These are phyloP conservation scores for Speoplatyrhinus poulsoni DNA, from an alignment of 2,113 vertebrate genomes.

Conservation along the genomic window DNA sequence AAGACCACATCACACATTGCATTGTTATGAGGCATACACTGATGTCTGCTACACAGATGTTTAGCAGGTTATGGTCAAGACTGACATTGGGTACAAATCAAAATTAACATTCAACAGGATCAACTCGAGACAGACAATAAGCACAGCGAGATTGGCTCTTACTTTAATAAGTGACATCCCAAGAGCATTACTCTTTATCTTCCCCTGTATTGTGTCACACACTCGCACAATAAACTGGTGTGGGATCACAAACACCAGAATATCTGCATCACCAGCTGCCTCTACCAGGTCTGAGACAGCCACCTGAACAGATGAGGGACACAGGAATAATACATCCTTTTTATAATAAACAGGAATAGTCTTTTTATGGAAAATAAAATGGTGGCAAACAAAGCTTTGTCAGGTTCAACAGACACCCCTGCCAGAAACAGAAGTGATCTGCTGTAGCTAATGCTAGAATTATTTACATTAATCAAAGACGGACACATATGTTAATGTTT, in stretches of 20 bases:
- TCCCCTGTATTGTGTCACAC: constrained; percentile 89
- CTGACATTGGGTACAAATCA: not conserved
- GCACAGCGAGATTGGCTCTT: not conserved
- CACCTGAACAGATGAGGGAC: constrained; percentile 71
- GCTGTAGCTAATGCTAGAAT: too few species aligned
- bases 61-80: not conserved
- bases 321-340: not conserved
- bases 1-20: not conserved
- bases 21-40: not conserved
- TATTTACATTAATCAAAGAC: too few species aligned
- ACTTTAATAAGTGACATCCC: constrained; percentile 98
- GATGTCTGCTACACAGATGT: not conserved
- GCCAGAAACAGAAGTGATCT: too few species aligned
- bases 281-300: constrained; percentile 90
- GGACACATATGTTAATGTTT: too few species aligned
- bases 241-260: constrained; percentile 94
- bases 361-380: too few species aligned
- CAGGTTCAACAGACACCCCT: too few species aligned
- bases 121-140: not conserved
- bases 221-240: constrained; percentile 90
- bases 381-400: too few species aligned
- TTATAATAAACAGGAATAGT: too few species aligned
- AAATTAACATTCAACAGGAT: not conserved
- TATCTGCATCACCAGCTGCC: constrained; percentile 81
- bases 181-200: constrained; percentile 82